Evolutionary conservation across 1,140 invertebrate species (phyloP), one percentile per base, ranked within the genome.

Genomic region (Lepidurus packardi): DNA sequence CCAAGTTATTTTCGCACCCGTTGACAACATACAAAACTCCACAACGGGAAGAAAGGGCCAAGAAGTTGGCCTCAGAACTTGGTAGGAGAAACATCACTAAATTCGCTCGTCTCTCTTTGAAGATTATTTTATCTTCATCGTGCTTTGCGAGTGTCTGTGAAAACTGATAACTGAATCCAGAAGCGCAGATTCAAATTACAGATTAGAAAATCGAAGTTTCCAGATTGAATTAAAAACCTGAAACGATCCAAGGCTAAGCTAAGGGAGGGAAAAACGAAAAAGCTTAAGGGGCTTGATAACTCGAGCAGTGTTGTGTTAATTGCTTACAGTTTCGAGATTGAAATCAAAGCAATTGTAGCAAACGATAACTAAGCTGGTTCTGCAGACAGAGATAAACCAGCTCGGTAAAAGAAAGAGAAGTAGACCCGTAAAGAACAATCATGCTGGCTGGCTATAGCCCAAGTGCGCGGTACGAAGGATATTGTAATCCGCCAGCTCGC

Each of bases 1-100:
- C 53, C 53, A 65, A 65, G 53, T 16, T 65, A 65, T 65, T 65
- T 65, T 65, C 13, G 53, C 53, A n/a, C 53, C 53, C 16, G 53
- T n/a, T 21, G 53, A 65, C n/a, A 8, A 65, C 53, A 65, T 34
- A 21, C 53, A 65, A 65, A 65, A 65, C 16, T 65, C 16, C 21
- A n/a, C 16, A 65, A 65, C 16, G 21, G 21, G 53, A 13, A 65
- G 53, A 65, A 11, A 65, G 16, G 21, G 53, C 53, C 13, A 65
- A 65, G 53, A 65, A 65, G 53, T 65, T 21, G 10, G 53, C 5
- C 53, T 65, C 53, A 13, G 53, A n/a, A 65, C 53, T 65, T 65
- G 53, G 53, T 65, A 21, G 16, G 21, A 21, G 53, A 65, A 65
- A 16, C 9, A 65, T 4, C 53, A 34, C 34, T 34, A 34, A 34